These are phyloP conservation scores for Melanaphis sacchari DNA, from an alignment of 1,140 invertebrate species.

Conservation along the genomic window DNA sequence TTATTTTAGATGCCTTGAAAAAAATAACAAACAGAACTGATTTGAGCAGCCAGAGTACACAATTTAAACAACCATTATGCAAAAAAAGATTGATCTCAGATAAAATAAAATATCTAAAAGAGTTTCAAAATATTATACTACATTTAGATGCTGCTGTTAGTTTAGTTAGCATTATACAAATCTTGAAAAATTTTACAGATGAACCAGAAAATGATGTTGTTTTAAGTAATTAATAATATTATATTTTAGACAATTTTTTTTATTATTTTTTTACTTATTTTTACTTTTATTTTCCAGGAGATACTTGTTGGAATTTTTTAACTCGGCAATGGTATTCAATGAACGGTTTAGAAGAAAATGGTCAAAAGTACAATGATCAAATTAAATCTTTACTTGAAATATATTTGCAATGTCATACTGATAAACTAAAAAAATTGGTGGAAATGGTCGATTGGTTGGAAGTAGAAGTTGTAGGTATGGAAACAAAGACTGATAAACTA, in stretches of 20 bases:
- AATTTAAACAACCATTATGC: constrained; percentile 17
- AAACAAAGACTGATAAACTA: constrained; percentile 59
- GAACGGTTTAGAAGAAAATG: constrained; percentile 66
- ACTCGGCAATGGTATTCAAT: constrained; percentile 67
- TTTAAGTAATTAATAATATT: constrained; percentile 47
- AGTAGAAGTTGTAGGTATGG: constrained; percentile 59
- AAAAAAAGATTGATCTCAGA: constrained; percentile 30
- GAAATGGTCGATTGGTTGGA: constrained; percentile 59
- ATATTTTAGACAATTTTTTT: background rate
- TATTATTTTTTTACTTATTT: background rate
- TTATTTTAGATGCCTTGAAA: constrained; percentile 58
- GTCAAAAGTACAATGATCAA: constrained; percentile 66
- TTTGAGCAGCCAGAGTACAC: constrained; percentile 39
- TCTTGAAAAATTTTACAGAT: constrained; percentile 44
- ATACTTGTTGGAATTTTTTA: constrained; percentile 66
- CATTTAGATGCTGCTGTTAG: constrained; percentile 60
- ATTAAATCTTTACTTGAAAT: constrained; percentile 64
- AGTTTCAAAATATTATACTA: constrained; percentile 57
- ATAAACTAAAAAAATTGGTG: constrained; percentile 57
- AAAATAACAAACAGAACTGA: constrained; percentile 58
- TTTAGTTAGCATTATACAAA: constrained; percentile 59
- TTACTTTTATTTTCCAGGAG: constrained; percentile 60
- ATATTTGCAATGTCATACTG: constrained; percentile 58
- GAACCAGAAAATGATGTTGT: constrained; percentile 39
- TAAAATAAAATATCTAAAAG: constrained; percentile 52